Evolutionary conservation across 2,113 vertebrate genomes (phyloP).

Genomic region (Toxotes jaculatrix): DNA sequence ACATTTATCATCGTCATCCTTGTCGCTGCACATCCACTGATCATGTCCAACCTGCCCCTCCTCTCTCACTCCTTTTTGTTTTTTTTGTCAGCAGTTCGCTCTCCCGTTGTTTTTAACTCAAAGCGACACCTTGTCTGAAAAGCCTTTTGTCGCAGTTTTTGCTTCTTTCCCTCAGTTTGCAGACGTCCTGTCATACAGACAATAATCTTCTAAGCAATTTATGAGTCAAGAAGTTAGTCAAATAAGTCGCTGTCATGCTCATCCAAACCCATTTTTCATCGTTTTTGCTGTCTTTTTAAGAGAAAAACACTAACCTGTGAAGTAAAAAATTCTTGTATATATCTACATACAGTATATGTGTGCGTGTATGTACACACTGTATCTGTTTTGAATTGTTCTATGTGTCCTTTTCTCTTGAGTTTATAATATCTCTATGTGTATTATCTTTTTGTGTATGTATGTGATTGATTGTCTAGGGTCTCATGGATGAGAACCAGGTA

Average conservation of each 20-base stretch:
- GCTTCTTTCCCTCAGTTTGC: constrained; percentile 36
- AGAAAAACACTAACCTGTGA: not conserved
- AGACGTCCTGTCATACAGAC: constrained; percentile 32
- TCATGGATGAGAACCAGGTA: constrained; percentile 93
- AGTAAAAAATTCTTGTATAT: not conserved
- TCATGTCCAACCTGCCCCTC: constrained; percentile 52
- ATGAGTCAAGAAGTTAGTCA: constrained; percentile 29
- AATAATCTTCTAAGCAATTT: constrained; percentile 35
- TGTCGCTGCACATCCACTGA: constrained; percentile 63
- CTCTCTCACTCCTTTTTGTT: not conserved
- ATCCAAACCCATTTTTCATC: not conserved
- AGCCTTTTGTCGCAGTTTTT: constrained; percentile 37
- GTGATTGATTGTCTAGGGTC: constrained; percentile 78
- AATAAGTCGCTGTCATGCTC: constrained; percentile 4
- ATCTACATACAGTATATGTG: not conserved
- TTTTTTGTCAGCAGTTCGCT: constrained; percentile 21
- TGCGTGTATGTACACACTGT: not conserved
- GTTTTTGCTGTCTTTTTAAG: constrained; percentile 11
- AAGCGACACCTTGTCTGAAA: constrained; percentile 57
- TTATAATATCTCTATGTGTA: not conserved
- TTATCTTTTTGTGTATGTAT: not conserved
- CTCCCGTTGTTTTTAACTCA: constrained; percentile 57
- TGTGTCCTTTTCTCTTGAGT: not conserved
- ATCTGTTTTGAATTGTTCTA: constrained; percentile 1
- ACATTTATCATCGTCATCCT: constrained; percentile 72